Conservation (phyloP, 2,888 invertebrate genomes). For the Isoperla grammatica region DNA sequence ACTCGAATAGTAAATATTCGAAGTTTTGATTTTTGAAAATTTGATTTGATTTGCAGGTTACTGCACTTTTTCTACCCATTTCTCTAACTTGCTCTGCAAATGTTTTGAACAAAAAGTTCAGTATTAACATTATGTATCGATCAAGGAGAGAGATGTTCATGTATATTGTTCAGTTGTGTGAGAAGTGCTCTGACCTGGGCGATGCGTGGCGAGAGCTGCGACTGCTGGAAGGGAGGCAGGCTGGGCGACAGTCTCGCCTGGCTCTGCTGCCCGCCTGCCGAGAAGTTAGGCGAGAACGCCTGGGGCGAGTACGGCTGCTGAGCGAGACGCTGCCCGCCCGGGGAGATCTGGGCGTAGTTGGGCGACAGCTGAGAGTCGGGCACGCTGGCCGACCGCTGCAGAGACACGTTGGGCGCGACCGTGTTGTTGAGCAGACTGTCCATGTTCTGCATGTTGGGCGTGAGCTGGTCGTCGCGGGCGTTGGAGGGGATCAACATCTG, state of each 20-base stretch:
- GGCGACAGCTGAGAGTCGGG: slow-evolving; percentile 59
- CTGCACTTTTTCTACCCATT: too few relatives aligned
- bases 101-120: too few relatives aligned
- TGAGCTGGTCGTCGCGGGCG: slow-evolving; percentile 57
- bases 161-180: too few relatives aligned
- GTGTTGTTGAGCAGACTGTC: slow-evolving; percentile 78
- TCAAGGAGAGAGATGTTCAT: too few relatives aligned
- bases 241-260: slow-evolving; percentile 51
- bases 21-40: too few relatives aligned
- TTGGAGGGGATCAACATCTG: slow-evolving; percentile 75
- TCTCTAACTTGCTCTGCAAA: too few relatives aligned
- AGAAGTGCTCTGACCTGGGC: slow-evolving; percentile 43
- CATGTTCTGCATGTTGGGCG: slow-evolving; percentile 60
- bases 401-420: slow-evolving; percentile 84
- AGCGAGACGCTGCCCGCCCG: slow-evolving; percentile 29
- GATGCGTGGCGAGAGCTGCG: slow-evolving; percentile 50
- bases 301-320: slow-evolving; percentile 31
- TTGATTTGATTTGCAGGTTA: too few relatives aligned
- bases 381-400: slow-evolving; percentile 51
- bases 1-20: too few relatives aligned
- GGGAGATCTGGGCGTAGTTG: slow-evolving; percentile 45
- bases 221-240: slow-evolving; percentile 48
- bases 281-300: slow-evolving; percentile 33
- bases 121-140: too few relatives aligned
- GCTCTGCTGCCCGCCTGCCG: slow-evolving; percentile 35